These are phyloP conservation scores for Molossus molossus DNA, from an alignment of 2,797 vertebrate genomes.

Conservation along the genomic window DNA sequence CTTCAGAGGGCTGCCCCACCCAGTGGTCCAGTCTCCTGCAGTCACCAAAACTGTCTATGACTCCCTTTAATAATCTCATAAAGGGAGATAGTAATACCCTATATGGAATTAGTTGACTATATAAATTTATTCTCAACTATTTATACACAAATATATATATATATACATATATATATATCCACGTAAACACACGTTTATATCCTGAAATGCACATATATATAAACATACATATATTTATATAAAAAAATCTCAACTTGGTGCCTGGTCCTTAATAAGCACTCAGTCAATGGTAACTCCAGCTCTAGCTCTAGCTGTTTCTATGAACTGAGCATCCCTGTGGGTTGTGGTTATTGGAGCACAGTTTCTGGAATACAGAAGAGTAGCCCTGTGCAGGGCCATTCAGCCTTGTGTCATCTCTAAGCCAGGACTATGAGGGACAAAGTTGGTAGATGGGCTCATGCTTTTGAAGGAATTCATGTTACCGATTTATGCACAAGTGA, in stretches of 20 bases:
- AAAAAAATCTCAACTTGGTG: neutral
- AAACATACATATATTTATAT: neutral
- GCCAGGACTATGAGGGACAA: neutral
- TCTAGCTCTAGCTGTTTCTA: neutral
- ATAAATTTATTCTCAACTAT: neutral
- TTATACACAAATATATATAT: neutral
- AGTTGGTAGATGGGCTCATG: neutral
- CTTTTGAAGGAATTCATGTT: neutral
- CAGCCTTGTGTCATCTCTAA: neutral
- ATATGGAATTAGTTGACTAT: neutral
- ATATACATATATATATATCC: no score
- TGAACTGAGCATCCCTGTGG: neutral
- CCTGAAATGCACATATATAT: fast-evolving
- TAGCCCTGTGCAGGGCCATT: no score
- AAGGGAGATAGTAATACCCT: neutral
- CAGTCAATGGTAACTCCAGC: neutral
- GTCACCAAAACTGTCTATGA: neutral
- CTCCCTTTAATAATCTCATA: neutral
- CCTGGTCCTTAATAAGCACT: neutral
- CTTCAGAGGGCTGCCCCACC: neutral
- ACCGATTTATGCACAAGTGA: neutral
- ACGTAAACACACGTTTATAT: neutral
- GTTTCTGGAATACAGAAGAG: neutral
- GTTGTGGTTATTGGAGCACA: neutral
- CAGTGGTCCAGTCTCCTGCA: neutral